Evolutionary conservation across 2,888 invertebrate species (phyloP).

Genomic region (Sesamia inferens): DNA sequence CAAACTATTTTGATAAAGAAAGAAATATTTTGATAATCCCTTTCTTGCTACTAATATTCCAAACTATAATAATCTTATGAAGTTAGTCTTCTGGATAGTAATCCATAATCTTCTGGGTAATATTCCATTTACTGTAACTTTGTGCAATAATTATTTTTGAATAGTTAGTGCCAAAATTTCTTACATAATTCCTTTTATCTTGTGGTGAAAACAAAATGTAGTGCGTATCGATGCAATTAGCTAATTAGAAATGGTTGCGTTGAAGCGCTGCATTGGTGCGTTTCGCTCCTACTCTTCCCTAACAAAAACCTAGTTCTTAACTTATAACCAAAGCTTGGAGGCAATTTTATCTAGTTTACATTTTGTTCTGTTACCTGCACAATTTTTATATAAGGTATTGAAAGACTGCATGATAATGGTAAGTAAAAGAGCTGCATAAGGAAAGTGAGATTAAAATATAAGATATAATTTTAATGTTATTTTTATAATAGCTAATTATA

Average conservation of each 20-base stretch:
- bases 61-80: conserved; percentile 27
- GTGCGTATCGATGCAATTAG: not conserved
- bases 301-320: conserved; percentile 8
- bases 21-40: conserved; percentile 77
- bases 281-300: not conserved
- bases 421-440: conserved; percentile 69
- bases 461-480: conserved; percentile 68
- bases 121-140: conserved; percentile 15
- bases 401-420: conserved; percentile 72
- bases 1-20: conserved; percentile 77
- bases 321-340: conserved; percentile 47
- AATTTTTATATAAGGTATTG: conserved; percentile 53
- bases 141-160: conserved; percentile 34
- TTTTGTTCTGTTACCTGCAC: conserved; percentile 41
- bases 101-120: conserved; percentile 9
- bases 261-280: not conserved
- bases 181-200: conserved; percentile 18
- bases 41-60: conserved; percentile 69
- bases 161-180: conserved; percentile 76
- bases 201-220: not conserved
- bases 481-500: conserved; percentile 65
- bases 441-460: conserved; percentile 80
- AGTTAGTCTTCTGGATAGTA: conserved; percentile 15
- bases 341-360: conserved; percentile 50
- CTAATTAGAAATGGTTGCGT: not conserved